Conservation (phyloP, 1,140 invertebrate genomes). For the Sarcophaga bullata region DNA sequence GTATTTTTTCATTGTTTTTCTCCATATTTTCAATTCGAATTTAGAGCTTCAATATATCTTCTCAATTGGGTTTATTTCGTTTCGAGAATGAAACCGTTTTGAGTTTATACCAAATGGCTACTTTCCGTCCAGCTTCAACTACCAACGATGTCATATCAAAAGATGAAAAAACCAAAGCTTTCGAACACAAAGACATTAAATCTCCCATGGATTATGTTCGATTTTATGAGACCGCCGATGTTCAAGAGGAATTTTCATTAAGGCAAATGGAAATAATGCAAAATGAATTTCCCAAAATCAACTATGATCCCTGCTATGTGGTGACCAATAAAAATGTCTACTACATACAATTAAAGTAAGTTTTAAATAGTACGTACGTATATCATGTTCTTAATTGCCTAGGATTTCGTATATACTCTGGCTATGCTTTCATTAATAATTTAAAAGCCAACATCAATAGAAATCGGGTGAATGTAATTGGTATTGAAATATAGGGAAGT, state of each 20-base stretch:
- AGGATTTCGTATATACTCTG: not conserved
- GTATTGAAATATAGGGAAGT: too few relatives aligned
- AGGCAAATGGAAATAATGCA: slow-evolving; percentile 64
- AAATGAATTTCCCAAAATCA: slow-evolving; percentile 61
- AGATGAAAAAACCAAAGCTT: slow-evolving; percentile 69
- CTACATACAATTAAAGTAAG: slow-evolving; percentile 72
- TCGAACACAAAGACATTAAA: slow-evolving; percentile 64
- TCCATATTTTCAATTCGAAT: slow-evolving; percentile 45
- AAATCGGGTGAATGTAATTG: too few relatives aligned
- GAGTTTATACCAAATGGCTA: slow-evolving; percentile 62
- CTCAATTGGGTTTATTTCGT: slow-evolving; percentile 68
- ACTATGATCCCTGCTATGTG: slow-evolving; percentile 76
- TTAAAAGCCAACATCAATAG: too few relatives aligned
- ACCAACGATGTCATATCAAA: slow-evolving; percentile 56
- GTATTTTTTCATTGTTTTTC: slow-evolving; percentile 1
- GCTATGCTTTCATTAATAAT: too few relatives aligned
- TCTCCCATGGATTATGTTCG: slow-evolving; percentile 62
- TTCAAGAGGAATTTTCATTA: slow-evolving; percentile 55
- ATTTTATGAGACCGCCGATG: slow-evolving; percentile 58
- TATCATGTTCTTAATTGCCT: not conserved
- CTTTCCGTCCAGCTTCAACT: slow-evolving; percentile 48
- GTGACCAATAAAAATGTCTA: slow-evolving; percentile 77
- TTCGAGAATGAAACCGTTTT: slow-evolving; percentile 67
- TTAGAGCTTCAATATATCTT: slow-evolving; percentile 69
- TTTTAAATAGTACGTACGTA: not conserved